Evolutionary conservation across 2,888 invertebrate genomes (phyloP).

Genomic region (Entomobrya multifasciata): DNA sequence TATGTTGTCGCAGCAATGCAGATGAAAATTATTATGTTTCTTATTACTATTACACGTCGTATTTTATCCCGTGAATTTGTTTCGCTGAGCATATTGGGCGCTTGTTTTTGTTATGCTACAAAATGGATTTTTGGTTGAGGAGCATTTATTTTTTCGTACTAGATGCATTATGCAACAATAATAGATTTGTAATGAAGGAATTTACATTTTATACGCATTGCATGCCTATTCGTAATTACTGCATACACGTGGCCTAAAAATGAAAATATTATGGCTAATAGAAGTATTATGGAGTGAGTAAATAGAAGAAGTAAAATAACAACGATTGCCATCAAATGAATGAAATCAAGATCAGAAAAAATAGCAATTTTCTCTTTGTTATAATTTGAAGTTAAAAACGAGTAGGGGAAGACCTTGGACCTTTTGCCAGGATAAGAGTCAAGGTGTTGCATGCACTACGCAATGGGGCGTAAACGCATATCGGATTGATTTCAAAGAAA

Average conservation of each 20-base stretch:
- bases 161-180: neutral
- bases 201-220: conserved; percentile 29
- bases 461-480: neutral
- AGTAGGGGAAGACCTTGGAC: neutral
- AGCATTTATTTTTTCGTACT: neutral
- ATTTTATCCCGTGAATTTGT: conserved; percentile 14
- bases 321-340: neutral
- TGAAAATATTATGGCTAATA: neutral
- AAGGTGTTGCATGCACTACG: neutral
- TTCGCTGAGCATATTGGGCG: too few relatives aligned
- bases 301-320: conserved; percentile 19
- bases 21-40: conserved; percentile 5
- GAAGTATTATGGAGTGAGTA: conserved; percentile 18
- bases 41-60: conserved; percentile 17
- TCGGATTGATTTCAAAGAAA: conserved; percentile 27
- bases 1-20: neutral
- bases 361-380: conserved; percentile 22
- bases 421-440: neutral
- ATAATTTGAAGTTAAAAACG: neutral
- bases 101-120: neutral
- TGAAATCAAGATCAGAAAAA: neutral
- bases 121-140: neutral
- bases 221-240: conserved; percentile 27
- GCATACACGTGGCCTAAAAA: conserved; percentile 24
- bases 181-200: conserved; percentile 11